Evolutionary conservation across 2,113 vertebrate genomes (phyloP).

Genomic region (Eptesicus fuscus): DNA sequence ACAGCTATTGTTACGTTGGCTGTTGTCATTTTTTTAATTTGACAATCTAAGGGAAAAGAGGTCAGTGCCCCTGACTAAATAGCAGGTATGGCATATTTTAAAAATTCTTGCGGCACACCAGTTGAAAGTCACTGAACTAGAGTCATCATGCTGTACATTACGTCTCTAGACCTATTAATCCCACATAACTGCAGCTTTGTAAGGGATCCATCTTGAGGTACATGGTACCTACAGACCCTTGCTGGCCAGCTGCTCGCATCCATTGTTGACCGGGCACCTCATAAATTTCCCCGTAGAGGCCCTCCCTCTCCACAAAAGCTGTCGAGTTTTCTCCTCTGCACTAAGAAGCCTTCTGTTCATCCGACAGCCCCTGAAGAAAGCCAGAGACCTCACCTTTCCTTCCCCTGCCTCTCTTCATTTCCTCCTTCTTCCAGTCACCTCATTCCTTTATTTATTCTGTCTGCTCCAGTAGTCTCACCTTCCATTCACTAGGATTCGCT

Average conservation of each 20-base stretch:
- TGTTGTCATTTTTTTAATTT: neutral
- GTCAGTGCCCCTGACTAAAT: neutral
- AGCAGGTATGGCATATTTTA: neutral
- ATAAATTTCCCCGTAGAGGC: neutral
- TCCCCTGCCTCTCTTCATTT: neutral
- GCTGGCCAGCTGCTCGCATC: neutral
- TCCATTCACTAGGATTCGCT: neutral
- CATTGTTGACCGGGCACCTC: neutral
- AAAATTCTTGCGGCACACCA: neutral
- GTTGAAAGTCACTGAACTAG: neutral
- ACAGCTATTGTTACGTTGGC: neutral
- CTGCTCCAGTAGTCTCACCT: neutral
- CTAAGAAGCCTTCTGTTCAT: neutral
- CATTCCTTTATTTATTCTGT: constrained; percentile 30
- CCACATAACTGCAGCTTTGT: neutral
- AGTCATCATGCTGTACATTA: neutral
- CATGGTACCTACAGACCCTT: neutral
- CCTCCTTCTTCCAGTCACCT: neutral
- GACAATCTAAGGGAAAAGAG: neutral
- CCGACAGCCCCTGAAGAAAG: neutral
- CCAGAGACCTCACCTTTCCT: neutral
- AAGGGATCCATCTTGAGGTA: neutral
- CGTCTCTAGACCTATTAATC: neutral
- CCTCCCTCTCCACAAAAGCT: neutral
- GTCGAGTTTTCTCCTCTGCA: neutral